Conservation (phyloP, 2,113 vertebrate species). For the Scatophagus argus region DNA sequence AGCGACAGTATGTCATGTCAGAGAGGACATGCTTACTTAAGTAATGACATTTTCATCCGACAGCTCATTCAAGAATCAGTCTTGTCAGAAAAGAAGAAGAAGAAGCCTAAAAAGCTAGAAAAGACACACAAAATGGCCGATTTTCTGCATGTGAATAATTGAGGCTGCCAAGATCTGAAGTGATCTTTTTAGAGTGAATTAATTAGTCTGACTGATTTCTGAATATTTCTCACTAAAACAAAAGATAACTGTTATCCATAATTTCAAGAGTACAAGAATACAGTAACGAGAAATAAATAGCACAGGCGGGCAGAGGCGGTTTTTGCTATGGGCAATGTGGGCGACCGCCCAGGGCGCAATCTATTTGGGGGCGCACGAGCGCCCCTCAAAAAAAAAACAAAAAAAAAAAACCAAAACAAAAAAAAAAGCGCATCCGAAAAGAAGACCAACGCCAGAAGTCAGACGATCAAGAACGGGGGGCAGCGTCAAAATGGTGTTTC, state of each 20-base stretch:
- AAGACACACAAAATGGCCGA: neutral
- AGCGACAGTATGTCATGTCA: neutral
- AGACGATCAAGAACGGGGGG: no score
- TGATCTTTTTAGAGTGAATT: constrained; percentile 21
- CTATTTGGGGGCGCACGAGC: no score
- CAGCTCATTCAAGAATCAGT: constrained; percentile 3
- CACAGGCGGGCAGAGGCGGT: no score
- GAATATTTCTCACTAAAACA: constrained; percentile 20
- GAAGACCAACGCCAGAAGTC: no score
- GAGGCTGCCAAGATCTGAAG: constrained; percentile 9
- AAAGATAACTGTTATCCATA: constrained; percentile 27
- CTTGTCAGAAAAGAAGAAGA: constrained; percentile 2
- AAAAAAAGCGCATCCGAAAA: no score
- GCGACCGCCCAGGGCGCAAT: no score
- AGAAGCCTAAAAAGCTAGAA: neutral
- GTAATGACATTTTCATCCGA: constrained; percentile 23
- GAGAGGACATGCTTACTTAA: constrained; percentile 9
- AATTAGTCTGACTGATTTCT: constrained; percentile 21
- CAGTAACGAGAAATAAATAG: constrained; percentile 17
- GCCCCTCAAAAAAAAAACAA: no score
- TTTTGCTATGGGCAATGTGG: no score
- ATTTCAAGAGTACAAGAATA: constrained; percentile 42
- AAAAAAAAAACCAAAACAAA: no score
- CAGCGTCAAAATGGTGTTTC: no score
- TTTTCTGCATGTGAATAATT: constrained; percentile 25